Evolutionary conservation across 2,797 vertebrate species (phyloP), one percentile per base, ranked within the genome.

Genomic region (Acanthornis magna): DNA sequence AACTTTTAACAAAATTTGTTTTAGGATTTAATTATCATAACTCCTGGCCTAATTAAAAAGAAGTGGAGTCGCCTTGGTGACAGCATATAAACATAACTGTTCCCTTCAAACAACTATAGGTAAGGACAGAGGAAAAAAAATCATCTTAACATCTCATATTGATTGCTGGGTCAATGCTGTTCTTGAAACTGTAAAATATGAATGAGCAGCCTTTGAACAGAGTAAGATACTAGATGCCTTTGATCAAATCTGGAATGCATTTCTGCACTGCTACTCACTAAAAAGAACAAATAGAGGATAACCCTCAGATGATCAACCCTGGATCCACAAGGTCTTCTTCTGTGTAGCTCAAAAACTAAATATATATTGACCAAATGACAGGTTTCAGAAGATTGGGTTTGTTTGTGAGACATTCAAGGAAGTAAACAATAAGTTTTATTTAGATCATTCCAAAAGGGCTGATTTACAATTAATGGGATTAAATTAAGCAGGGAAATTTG

Each of bases 281-380:
- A 96, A 95, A 95, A 90, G 94, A 95, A 91, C 94, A 96, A 96
- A 95, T 96, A 95, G 91, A 93, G 51, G 66, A 86, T 75, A 95
- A 91, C 40, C n/a, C 60, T 88, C 53, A 84, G 85, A 91, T 93
- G 83, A 85, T 85, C 90, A 79, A 10, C 53, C 11, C 8, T 36
- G 5, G 85, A 76, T 88, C 32, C 53, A 91, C 32, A 71, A 73
- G 22, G 15, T 32, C 32, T 87, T 91, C 34, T 22, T 85, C 50
- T 91, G 23, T 74, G 45, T 48, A 94, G 32, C 13, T 42, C 53
- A 79, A 87, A 95, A 94, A 21, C 23, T 65, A 84, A 72, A 85
- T 74, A 82, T 48, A 30, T 77, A 92, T 90, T 90, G 83, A 92
- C 55, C 70, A 87, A 89, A 76, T 45, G 71, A 71, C 32, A 89